Conservation (phyloP, 2,113 vertebrate species). For the Nothobranchius kuhntae region DNA sequence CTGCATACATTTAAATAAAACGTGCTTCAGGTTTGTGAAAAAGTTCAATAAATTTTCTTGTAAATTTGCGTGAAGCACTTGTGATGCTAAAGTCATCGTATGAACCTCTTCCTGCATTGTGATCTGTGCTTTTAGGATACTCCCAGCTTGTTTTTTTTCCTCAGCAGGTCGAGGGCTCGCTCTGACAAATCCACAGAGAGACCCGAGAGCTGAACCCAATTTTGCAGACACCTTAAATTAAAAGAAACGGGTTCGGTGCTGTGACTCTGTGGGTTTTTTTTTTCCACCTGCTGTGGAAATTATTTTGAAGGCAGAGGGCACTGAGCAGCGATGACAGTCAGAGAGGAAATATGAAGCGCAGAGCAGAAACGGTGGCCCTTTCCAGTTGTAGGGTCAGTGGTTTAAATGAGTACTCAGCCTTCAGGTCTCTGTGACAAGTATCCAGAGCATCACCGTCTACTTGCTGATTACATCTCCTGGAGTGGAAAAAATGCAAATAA, state of each 20-base stretch:
- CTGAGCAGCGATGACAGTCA: constrained; percentile 49
- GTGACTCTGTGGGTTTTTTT: constrained; percentile 42
- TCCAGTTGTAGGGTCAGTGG: constrained; percentile 63
- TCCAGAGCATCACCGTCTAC: constrained; percentile 64
- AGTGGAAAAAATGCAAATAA: constrained; percentile 82
- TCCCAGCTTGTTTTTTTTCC: constrained; percentile 7
- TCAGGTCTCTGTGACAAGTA: constrained; percentile 54
- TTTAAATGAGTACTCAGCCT: constrained; percentile 53
- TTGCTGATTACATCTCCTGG: constrained; percentile 77
- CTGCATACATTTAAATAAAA: too few species aligned
- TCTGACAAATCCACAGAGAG: constrained; percentile 60
- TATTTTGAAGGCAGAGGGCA: constrained; percentile 59
- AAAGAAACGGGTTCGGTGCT: constrained; percentile 45
- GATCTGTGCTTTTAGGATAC: constrained; percentile 28
- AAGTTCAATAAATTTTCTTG: background rate
- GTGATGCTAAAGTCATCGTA: background rate
- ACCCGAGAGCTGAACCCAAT: constrained; percentile 68
- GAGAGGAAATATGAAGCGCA: constrained; percentile 23
- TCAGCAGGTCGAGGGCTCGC: constrained; percentile 36
- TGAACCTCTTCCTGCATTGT: background rate
- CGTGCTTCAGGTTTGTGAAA: background rate
- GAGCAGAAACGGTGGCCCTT: constrained; percentile 40
- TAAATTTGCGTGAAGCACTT: background rate
- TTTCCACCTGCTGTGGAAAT: constrained; percentile 60
- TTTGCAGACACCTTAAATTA: constrained; percentile 67